A percentile compares a stretch with the other conserved stretches of the same genome.
These are phyloP conservation scores for Pseudanteris insignis DNA, from an alignment of 2,888 invertebrate species.

Conservation along the genomic window DNA sequence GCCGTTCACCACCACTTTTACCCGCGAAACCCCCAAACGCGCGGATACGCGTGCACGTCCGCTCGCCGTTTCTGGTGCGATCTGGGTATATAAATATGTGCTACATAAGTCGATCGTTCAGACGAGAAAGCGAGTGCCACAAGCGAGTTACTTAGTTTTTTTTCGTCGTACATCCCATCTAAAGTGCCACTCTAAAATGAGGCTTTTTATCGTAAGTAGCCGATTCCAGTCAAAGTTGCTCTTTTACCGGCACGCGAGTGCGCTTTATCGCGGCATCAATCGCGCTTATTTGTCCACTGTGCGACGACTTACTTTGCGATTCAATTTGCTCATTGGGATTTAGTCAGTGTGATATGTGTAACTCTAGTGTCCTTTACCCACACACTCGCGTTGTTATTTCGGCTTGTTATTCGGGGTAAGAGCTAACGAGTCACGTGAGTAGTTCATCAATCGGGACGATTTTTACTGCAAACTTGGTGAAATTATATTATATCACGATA, in stretches of 20 bases:
- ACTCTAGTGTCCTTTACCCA: not conserved
- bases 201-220: slow-evolving; percentile 48
- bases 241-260: slow-evolving; percentile 20
- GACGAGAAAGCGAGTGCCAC: slow-evolving; percentile 52
- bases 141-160: slow-evolving; percentile 43
- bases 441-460: no score
- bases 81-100: slow-evolving; percentile 52
- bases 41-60: slow-evolving; percentile 43
- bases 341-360: not conserved
- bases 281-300: not conserved
- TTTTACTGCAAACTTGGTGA: no score
- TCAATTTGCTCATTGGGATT: not conserved
- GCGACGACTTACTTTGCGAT: not conserved
- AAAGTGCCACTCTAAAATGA: slow-evolving; percentile 35
- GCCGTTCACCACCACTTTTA: slow-evolving; percentile 32
- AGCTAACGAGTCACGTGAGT: slow-evolving; percentile 4
- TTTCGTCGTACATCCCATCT: slow-evolving; percentile 11
- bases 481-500: no score
- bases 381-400: no score
- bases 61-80: slow-evolving; percentile 40
- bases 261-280: not conserved
- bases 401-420: no score
- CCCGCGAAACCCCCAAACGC: slow-evolving; percentile 43
- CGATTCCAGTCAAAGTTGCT: not conserved
- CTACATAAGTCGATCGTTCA: slow-evolving; percentile 51